phyloP scores from a whole-genome alignment of 1,140 invertebrate species.

The Micrasema minimum region DNA sequence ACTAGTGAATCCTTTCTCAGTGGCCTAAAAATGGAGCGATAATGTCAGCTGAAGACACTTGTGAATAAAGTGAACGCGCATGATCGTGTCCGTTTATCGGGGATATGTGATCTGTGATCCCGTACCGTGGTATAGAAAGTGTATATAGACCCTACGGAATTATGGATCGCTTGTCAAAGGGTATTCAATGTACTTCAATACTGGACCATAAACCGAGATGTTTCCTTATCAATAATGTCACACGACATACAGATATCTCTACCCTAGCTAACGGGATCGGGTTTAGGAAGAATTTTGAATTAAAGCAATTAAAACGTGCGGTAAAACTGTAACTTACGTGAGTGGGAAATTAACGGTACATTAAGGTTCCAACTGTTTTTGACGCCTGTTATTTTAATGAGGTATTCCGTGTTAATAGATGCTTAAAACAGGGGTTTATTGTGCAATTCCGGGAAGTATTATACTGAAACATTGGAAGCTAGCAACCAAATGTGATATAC shows the following conservation, averaged over 20 bases:
- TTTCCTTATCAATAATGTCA: slow-evolving; percentile 20
- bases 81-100: no score
- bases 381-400: slow-evolving; percentile 27
- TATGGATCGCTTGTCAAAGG: background rate
- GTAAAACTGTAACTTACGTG: slow-evolving; percentile 14
- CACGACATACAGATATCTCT: slow-evolving; percentile 4
- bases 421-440: background rate
- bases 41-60: background rate
- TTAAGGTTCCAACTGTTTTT: slow-evolving; percentile 8
- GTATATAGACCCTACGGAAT: no score
- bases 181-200: background rate
- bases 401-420: background rate
- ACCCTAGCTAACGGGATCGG: background rate
- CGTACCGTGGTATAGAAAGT: no score
- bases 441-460: background rate
- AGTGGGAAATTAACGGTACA: slow-evolving; percentile 20
- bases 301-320: slow-evolving; percentile 25
- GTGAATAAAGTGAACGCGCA: no score
- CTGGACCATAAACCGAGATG: background rate
- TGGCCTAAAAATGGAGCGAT: background rate
- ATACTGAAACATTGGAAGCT: background rate
- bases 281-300: slow-evolving; percentile 27
- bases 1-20: background rate
- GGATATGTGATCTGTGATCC: no score
- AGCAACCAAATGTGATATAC: no score